These are phyloP conservation scores for Sus cebifrons DNA, from an alignment of 2,797 vertebrate genomes.

Conservation along the genomic window DNA sequence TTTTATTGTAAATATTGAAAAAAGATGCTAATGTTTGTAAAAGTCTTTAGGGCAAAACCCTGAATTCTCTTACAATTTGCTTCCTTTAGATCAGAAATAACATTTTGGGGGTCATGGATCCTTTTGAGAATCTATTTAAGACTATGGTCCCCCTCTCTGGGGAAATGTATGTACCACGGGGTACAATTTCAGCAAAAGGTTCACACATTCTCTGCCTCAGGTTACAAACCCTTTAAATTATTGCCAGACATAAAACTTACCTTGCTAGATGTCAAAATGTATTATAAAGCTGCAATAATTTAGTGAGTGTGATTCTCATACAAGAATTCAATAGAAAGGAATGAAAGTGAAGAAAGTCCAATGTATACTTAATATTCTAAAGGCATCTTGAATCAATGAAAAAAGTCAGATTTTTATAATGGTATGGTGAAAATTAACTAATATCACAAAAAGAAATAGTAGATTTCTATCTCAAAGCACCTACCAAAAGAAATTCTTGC, in stretches of 20 bases:
- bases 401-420: slow-evolving; percentile 20
- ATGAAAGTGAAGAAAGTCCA: slow-evolving; percentile 32
- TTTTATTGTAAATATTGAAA: neutral
- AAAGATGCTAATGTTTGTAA: neutral
- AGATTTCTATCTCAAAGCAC: neutral
- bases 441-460: slow-evolving; percentile 9
- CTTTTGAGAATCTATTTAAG: slow-evolving; percentile 34
- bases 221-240: neutral
- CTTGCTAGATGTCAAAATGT: neutral
- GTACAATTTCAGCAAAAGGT: neutral
- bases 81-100: neutral
- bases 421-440: neutral
- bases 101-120: neutral
- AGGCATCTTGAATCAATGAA: neutral
- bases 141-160: neutral
- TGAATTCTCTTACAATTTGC: neutral
- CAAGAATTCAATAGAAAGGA: neutral
- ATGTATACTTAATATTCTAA: neutral
- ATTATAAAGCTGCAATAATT: slow-evolving; percentile 31
- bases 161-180: neutral
- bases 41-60: neutral
- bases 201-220: neutral
- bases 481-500: neutral
- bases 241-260: neutral
- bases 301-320: neutral